Conservation (phyloP, 1,140 invertebrate genomes). For the Drosophila elegans region DNA sequence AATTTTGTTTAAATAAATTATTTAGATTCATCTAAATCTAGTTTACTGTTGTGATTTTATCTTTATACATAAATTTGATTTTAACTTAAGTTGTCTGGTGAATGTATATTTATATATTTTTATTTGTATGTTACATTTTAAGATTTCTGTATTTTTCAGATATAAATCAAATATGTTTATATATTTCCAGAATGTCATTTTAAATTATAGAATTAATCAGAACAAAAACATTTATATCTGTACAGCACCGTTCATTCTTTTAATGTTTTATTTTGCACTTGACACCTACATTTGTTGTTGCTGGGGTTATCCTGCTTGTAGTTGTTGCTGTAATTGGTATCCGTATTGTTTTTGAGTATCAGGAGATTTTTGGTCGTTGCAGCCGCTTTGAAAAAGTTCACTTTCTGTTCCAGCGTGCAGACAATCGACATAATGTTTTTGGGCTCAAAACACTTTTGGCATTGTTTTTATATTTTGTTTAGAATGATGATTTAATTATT, state of each 20-base stretch:
- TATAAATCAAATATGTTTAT: too few species aligned
- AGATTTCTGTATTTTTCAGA: too few species aligned
- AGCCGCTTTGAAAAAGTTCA: conserved; percentile 75
- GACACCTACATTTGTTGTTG: conserved; percentile 64
- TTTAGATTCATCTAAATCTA: too few species aligned
- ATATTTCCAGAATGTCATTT: too few species aligned
- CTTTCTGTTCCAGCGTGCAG: conserved; percentile 74
- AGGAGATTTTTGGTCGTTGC: conserved; percentile 69
- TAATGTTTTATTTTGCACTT: conserved; percentile 5
- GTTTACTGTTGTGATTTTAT: too few species aligned
- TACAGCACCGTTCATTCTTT: background rate
- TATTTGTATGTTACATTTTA: too few species aligned
- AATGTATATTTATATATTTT: too few species aligned
- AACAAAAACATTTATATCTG: too few species aligned
- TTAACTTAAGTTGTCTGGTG: too few species aligned
- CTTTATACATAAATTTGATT: too few species aligned
- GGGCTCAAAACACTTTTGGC: conserved; percentile 29
- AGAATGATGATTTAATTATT: conserved; percentile 1
- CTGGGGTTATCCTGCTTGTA: conserved; percentile 30
- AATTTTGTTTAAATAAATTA: too few species aligned
- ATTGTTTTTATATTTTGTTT: conserved; percentile 6
- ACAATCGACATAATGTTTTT: conserved; percentile 82
- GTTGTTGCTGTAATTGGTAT: conserved; percentile 49
- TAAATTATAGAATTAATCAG: too few species aligned
- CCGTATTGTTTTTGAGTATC: conserved; percentile 66